A percentile compares a stretch with the other conserved stretches of the same genome.
phyloP scores from a whole-genome alignment of 2,888 invertebrate species.

The Pharmacophagus antenor region DNA sequence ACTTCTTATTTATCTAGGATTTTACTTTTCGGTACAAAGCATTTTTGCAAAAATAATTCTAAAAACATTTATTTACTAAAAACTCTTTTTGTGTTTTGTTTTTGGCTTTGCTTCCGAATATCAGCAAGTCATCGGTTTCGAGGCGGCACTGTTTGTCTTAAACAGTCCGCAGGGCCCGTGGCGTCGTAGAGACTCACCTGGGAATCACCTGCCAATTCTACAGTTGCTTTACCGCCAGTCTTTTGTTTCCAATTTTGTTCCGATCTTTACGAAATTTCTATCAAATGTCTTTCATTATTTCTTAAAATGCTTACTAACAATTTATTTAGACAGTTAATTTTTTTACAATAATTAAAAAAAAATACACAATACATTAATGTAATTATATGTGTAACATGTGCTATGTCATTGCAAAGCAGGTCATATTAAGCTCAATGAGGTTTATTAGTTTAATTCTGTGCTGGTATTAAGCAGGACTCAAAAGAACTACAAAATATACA shows the following conservation, averaged over 20 bases:
- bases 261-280: constrained; percentile 1
- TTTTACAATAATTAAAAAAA: no score
- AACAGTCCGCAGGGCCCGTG: constrained; percentile 55
- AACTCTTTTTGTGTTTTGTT: constrained; percentile 1
- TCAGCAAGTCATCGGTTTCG: constrained; percentile 58
- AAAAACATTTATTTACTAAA: no score
- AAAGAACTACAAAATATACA: no score
- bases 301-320: background rate
- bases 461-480: no score
- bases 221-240: constrained; percentile 57
- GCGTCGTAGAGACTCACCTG: constrained; percentile 35
- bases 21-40: no score
- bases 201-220: constrained; percentile 66
- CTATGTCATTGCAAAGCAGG: no score
- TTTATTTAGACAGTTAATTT: background rate
- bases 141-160: constrained; percentile 49
- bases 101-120: background rate
- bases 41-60: no score
- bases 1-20: no score
- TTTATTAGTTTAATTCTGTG: no score
- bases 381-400: no score
- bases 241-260: constrained; percentile 47
- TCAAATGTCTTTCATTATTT: background rate
- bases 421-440: no score
- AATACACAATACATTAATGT: no score